Percentiles rank a stretch among this genome's conserved stretches.
Evolutionary conservation across 2,888 invertebrate genomes (phyloP).

Genomic region (Odiellus spinosus): DNA sequence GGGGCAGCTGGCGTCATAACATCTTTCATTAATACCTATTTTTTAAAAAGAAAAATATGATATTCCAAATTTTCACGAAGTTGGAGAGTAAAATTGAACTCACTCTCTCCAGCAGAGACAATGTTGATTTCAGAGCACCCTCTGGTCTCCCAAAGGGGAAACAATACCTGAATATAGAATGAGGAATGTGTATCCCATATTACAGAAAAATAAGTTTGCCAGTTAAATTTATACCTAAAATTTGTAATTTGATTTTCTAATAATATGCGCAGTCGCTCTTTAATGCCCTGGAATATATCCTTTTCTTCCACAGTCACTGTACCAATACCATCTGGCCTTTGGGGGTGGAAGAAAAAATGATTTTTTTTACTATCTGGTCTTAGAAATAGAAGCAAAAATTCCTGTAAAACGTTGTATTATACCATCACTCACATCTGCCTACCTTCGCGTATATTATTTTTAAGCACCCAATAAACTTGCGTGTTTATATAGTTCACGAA

Average conservation of each 20-base stretch:
- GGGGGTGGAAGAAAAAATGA: neutral
- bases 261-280: constrained; percentile 77
- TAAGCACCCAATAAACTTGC: no score
- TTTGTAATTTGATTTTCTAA: constrained; percentile 97
- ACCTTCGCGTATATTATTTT: no score
- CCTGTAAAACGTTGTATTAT: no score
- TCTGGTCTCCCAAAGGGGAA: constrained; percentile 99
- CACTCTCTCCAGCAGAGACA: constrained; percentile 80
- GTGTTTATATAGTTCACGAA: no score
- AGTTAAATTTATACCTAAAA: constrained; percentile 78
- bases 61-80: neutral
- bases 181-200: no score
- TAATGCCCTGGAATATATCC: constrained; percentile 93
- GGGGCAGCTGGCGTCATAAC: constrained; percentile 88
- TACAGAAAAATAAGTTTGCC: no score
- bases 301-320: constrained; percentile 97
- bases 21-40: constrained; percentile 97
- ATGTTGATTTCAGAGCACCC: constrained; percentile 87
- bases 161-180: constrained; percentile 50
- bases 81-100: constrained; percentile 22
- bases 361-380: neutral
- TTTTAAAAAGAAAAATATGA: constrained; percentile 13
- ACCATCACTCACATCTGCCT: no score
- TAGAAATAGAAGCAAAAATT: no score
- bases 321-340: constrained; percentile 92